Conservation (phyloP, 2,888 invertebrate species). For the Heteromurus nitidus region DNA sequence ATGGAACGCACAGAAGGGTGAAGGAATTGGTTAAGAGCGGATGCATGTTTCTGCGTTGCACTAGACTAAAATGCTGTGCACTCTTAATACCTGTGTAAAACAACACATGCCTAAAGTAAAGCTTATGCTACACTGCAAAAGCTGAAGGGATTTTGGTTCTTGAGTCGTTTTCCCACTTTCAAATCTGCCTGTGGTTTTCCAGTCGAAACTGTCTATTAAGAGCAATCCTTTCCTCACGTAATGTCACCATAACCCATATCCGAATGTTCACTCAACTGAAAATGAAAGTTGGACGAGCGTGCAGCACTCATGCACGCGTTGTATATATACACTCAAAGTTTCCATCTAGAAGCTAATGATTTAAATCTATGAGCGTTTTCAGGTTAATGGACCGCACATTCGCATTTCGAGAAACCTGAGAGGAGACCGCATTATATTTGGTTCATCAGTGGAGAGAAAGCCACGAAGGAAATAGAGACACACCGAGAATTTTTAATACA, state of each 20-base stretch:
- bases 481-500: not conserved
- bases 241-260: not conserved
- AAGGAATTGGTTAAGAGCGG: not conserved
- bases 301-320: not conserved
- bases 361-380: conserved; percentile 17
- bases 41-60: not conserved
- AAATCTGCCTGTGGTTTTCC: not conserved
- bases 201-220: conserved; percentile 1
- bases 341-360: conserved; percentile 19
- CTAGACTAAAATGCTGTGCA: not conserved
- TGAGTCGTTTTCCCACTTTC: not conserved
- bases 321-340: not conserved
- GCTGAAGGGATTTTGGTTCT: conserved; percentile 5
- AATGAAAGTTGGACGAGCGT: not conserved
- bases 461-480: not conserved
- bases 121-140: not conserved
- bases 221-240: not conserved
- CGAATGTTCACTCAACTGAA: not conserved
- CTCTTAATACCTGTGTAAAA: not conserved
- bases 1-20: not conserved
- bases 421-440: not conserved
- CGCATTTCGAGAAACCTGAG: conserved; percentile 21
- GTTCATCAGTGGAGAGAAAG: not conserved
- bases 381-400: conserved; percentile 46
- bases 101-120: too few relatives aligned